A percentile compares a stretch with the other conserved stretches of the same genome.
Evolutionary conservation across 1,140 invertebrate genomes (phyloP).

Genomic region (Gonatopus flavifemur): DNA sequence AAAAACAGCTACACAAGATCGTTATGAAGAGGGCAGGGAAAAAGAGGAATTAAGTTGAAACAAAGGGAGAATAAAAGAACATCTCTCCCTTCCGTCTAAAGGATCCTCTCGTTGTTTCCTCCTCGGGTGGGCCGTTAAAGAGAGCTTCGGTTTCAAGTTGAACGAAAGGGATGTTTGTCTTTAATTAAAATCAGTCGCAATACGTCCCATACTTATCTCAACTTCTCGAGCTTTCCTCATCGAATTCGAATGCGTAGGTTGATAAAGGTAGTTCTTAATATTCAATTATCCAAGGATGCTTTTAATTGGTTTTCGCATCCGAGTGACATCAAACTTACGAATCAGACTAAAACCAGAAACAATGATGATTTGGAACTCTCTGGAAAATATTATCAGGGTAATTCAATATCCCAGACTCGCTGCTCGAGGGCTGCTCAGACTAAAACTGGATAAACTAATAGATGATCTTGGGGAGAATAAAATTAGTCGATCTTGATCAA

Average conservation of each 20-base stretch:
- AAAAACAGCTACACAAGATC: no score
- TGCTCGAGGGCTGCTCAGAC: no score
- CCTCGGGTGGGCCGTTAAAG: slow-evolving; percentile 30
- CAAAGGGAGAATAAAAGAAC: slow-evolving; percentile 8
- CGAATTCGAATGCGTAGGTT: background rate
- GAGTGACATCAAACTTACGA: no score
- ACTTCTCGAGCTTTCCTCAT: background rate
- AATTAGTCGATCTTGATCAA: no score
- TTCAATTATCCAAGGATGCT: slow-evolving; percentile 49
- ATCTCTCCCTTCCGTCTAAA: slow-evolving; percentile 3
- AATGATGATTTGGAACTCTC: no score
- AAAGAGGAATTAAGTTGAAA: slow-evolving; percentile 12
- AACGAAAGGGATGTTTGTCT: slow-evolving; percentile 52
- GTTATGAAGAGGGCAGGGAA: slow-evolving; percentile 5
- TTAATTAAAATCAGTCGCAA: slow-evolving; percentile 53
- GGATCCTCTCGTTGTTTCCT: slow-evolving; percentile 39
- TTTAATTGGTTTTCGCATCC: slow-evolving; percentile 43
- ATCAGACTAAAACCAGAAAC: no score
- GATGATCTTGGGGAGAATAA: no score
- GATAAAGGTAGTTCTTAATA: slow-evolving; percentile 50
- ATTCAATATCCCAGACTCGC: no score
- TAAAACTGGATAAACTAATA: no score
- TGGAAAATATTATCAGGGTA: no score
- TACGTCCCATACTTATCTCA: slow-evolving; percentile 25
- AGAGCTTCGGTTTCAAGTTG: slow-evolving; percentile 31